Conservation (phyloP, 2,113 vertebrate species). For the Perognathus longimembris region DNA sequence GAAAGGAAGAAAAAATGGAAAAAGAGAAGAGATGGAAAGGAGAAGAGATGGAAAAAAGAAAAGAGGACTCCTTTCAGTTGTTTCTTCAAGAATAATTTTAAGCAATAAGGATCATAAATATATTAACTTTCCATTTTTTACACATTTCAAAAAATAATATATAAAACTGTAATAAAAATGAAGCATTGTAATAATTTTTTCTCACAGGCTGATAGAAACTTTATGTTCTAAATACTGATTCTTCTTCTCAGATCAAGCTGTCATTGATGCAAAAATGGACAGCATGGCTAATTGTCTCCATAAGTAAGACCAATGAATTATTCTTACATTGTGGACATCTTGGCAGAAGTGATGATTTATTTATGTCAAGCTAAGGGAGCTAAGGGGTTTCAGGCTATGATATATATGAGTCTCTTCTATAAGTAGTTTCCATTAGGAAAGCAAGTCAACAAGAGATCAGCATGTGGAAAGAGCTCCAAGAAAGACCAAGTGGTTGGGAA, state of each 20-base stretch:
- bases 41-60: not conserved
- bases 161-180: not conserved
- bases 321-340: slow-evolving; percentile 9
- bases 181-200: slow-evolving; percentile 1
- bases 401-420: not conserved
- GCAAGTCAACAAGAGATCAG: not conserved
- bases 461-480: not conserved
- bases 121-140: not conserved
- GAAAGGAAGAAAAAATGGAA: no score
- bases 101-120: not conserved
- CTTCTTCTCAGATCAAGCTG: slow-evolving; percentile 22
- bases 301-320: slow-evolving; percentile 29
- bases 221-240: not conserved
- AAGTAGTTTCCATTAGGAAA: not conserved
- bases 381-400: not conserved
- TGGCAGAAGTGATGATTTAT: slow-evolving; percentile 39
- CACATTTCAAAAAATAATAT: slow-evolving; percentile 6
- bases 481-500: not conserved
- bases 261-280: slow-evolving; percentile 31
- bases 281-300: slow-evolving; percentile 6
- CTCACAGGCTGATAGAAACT: slow-evolving; percentile 13
- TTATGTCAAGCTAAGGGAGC: not conserved
- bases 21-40: no score
- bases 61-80: not conserved
- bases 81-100: not conserved